phyloP scores from a whole-genome alignment of 2,888 invertebrate species.

The Cheiracanthium punctorium region DNA sequence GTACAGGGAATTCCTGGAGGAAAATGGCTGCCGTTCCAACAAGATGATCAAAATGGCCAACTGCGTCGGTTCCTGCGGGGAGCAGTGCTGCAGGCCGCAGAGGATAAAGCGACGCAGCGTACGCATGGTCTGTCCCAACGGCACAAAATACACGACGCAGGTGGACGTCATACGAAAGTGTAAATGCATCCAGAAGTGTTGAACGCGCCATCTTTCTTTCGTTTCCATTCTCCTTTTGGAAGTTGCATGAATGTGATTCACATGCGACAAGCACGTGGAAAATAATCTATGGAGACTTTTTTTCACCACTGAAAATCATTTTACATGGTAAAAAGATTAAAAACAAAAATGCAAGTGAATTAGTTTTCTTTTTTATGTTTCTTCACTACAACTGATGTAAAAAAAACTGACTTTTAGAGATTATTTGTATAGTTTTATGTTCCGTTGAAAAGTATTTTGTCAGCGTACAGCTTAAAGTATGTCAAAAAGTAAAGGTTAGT shows the following conservation, averaged over 20 bases:
- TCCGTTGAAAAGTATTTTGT: no score
- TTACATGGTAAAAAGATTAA: conserved; percentile 5
- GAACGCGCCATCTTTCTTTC: conserved; percentile 14
- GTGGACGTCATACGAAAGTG: conserved; percentile 97
- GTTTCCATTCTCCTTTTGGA: neutral
- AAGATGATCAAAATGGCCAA: conserved; percentile 93
- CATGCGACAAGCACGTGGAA: conserved; percentile 20
- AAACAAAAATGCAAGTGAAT: conserved; percentile 33
- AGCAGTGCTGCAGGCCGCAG: conserved; percentile 91
- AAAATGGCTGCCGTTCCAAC: conserved; percentile 92
- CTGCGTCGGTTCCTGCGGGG: conserved; percentile 87
- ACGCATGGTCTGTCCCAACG: conserved; percentile 93
- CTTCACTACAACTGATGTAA: neutral
- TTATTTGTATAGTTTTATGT: conserved; percentile 23
- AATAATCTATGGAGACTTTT: conserved; percentile 18
- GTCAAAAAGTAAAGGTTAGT: no score
- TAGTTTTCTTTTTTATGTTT: conserved; percentile 1
- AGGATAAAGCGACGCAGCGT: conserved; percentile 96
- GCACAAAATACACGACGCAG: conserved; percentile 94
- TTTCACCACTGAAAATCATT: conserved; percentile 36
- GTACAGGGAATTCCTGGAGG: conserved; percentile 88
- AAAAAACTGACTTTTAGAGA: conserved; percentile 2
- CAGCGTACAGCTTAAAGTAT: no score
- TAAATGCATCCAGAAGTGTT: conserved; percentile 83
- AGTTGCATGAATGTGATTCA: conserved; percentile 17